A percentile compares a stretch with the other conserved stretches of the same genome.
Conservation (phyloP, 2,113 vertebrate species). For the Arothron firmamentum region DNA sequence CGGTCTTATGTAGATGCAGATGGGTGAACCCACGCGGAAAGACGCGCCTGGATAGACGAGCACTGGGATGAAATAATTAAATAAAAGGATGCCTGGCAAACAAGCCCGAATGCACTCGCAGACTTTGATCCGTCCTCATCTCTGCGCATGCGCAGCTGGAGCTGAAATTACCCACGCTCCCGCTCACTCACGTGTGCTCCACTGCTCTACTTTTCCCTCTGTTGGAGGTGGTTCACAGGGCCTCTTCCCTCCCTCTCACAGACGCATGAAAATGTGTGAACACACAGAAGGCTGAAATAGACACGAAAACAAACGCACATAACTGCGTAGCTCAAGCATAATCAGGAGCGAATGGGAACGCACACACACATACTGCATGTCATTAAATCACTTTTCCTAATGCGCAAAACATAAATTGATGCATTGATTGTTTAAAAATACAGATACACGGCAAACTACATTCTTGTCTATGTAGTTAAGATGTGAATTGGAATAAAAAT, state of each 20-base stretch:
- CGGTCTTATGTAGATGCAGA: slow-evolving; percentile 1
- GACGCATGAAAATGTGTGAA: slow-evolving; percentile 4
- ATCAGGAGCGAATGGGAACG: neutral
- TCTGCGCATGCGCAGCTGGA: slow-evolving; percentile 41
- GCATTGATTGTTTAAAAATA: too few species aligned
- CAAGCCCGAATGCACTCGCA: slow-evolving; percentile 9
- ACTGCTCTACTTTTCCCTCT: slow-evolving; percentile 66
- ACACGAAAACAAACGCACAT: neutral
- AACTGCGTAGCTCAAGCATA: neutral
- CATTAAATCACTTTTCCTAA: too few species aligned
- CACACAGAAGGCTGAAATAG: neutral
- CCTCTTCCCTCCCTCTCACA: slow-evolving; percentile 13
- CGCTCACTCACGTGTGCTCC: slow-evolving; percentile 63
- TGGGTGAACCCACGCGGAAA: neutral
- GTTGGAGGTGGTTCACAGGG: slow-evolving; percentile 32
- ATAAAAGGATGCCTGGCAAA: slow-evolving; percentile 12
- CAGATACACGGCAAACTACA: too few species aligned
- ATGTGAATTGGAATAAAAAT: neutral
- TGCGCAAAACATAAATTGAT: too few species aligned
- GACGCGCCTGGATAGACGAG: neutral
- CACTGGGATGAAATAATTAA: neutral
- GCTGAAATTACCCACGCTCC: slow-evolving; percentile 49
- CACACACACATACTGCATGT: too few species aligned
- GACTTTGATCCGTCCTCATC: slow-evolving; percentile 45
- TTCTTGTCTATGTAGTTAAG: too few species aligned